Conservation (phyloP, 2,797 vertebrate species). For the Platyrinchus mystaceus region DNA sequence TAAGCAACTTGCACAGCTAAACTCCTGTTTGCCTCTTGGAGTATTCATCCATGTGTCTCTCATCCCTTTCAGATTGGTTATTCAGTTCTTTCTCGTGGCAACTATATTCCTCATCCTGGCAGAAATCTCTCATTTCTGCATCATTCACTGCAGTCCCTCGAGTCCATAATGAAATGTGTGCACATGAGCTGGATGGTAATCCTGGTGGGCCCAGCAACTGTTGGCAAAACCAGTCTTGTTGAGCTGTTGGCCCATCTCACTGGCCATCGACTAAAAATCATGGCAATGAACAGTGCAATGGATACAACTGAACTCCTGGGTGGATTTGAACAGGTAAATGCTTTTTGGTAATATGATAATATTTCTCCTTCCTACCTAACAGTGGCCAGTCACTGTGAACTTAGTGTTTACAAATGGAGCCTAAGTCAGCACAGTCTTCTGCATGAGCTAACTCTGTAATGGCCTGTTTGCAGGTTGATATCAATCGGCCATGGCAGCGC, state of each 20-base stretch:
- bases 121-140: conserved; percentile 87
- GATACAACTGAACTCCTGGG: conserved; percentile 96
- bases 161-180: conserved; percentile 95
- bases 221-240: conserved; percentile 92
- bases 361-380: neutral
- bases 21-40: neutral
- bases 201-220: conserved; percentile 90
- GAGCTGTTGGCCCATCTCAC: conserved; percentile 90
- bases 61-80: conserved; percentile 84
- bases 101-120: conserved; percentile 72
- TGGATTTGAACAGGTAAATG: conserved; percentile 93
- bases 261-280: conserved; percentile 87
- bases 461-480: conserved; percentile 83
- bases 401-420: neutral
- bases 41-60: neutral
- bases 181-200: conserved; percentile 98
- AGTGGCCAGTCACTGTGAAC: neutral
- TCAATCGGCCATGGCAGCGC: conserved; percentile 90
- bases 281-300: conserved; percentile 98
- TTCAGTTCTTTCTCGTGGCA: conserved; percentile 89
- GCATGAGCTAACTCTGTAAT: neutral
- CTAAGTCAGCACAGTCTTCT: neutral
- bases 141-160: conserved; percentile 87
- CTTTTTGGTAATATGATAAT: neutral
- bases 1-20: neutral